Evolutionary conservation across 2,888 invertebrate species (phyloP).

Genomic region (Cheilosia vernalis): DNA sequence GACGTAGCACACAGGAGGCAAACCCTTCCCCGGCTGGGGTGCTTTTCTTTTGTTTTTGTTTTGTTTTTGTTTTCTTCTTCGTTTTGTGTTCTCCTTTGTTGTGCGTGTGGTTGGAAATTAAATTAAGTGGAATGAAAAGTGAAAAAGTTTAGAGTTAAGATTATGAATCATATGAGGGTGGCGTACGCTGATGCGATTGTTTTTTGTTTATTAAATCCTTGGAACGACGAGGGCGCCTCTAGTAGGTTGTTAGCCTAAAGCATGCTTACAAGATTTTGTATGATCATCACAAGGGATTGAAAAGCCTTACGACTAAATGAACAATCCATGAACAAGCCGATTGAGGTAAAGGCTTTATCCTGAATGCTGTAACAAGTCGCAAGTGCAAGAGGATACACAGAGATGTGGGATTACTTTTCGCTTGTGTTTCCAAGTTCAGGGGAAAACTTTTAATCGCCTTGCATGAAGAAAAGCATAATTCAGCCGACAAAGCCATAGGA

Average conservation of each 20-base stretch:
- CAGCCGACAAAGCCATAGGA: no score
- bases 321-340: not conserved
- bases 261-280: not conserved
- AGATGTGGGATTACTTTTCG: not conserved
- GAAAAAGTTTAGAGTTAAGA: slow-evolving; percentile 63
- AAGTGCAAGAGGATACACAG: not conserved
- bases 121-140: slow-evolving; percentile 72
- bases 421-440: not conserved
- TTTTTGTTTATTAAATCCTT: slow-evolving; percentile 5
- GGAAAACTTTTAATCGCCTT: slow-evolving; percentile 3
- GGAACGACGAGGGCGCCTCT: slow-evolving; percentile 4
- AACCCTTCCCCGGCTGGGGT: slow-evolving; percentile 3
- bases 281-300: not conserved
- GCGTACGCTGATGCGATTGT: not conserved
- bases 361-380: not conserved
- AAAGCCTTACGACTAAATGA: not conserved
- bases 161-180: slow-evolving; percentile 41
- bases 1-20: slow-evolving; percentile 44
- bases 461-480: not conserved
- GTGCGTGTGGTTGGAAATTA: slow-evolving; percentile 60
- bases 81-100: slow-evolving; percentile 19
- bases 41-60: not conserved
- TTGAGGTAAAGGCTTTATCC: not conserved
- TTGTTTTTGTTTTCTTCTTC: slow-evolving; percentile 8
- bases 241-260: not conserved